Evolutionary conservation across 1,140 invertebrate genomes (phyloP).

Genomic region (Zaprionus tsacasi): DNA sequence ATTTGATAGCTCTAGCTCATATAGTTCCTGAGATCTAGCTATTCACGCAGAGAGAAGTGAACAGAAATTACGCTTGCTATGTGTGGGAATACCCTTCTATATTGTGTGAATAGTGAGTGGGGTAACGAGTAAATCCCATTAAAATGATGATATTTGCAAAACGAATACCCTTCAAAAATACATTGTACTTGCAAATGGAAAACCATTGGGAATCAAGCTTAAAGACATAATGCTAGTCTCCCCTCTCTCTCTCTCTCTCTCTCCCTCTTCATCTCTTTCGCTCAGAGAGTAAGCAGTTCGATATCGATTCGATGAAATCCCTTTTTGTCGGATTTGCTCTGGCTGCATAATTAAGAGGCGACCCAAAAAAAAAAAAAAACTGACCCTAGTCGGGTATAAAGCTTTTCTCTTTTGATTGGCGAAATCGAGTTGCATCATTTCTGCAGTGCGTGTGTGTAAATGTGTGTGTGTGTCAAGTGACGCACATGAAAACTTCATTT

Average conservation of each 20-base stretch:
- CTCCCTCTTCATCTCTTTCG: no score
- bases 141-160: constrained; percentile 1
- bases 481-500: constrained; percentile 56
- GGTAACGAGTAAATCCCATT: not conserved
- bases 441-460: not conserved
- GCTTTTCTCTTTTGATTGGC: constrained; percentile 7
- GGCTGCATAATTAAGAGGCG: constrained; percentile 3
- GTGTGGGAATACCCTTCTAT: no score
- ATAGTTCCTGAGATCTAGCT: no score
- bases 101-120: no score
- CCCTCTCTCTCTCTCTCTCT: no score
- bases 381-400: not conserved
- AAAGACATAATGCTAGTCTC: not conserved
- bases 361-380: not conserved
- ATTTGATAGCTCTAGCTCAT: no score
- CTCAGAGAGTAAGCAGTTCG: no score
- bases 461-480: constrained; percentile 11
- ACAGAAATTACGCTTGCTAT: no score
- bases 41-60: no score
- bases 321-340: not conserved
- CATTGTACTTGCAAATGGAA: not conserved
- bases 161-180: not conserved
- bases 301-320: not conserved
- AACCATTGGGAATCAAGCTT: not conserved
- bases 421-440: constrained; percentile 35